phyloP scores from a whole-genome alignment of 1,140 invertebrate genomes.

The Oedothorax gibbosus region DNA sequence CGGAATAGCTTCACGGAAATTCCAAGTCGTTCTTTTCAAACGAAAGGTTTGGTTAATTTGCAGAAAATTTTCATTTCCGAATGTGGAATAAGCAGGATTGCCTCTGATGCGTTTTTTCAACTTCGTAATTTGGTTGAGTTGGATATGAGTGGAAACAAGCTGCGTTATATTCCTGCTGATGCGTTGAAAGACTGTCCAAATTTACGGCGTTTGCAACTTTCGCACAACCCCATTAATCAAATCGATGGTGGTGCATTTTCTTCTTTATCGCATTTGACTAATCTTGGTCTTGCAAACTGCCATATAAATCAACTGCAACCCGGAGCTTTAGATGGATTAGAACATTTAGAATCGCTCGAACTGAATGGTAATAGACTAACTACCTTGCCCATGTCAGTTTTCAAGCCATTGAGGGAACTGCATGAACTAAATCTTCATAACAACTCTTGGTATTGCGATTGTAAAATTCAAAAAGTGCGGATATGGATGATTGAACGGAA shows the following conservation, averaged over 20 bases:
- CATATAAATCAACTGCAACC: slow-evolving; percentile 80
- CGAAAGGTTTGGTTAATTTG: slow-evolving; percentile 84
- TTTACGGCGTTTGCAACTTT: slow-evolving; percentile 79
- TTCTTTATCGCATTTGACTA: slow-evolving; percentile 74
- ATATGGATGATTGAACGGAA: slow-evolving; percentile 83
- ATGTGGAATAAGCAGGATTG: slow-evolving; percentile 86
- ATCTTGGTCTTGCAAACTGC: slow-evolving; percentile 77
- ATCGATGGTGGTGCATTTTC: slow-evolving; percentile 78
- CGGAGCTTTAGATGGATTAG: slow-evolving; percentile 79
- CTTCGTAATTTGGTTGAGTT: slow-evolving; percentile 75
- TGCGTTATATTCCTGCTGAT: slow-evolving; percentile 78
- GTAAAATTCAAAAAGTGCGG: slow-evolving; percentile 77
- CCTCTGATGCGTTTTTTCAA: slow-evolving; percentile 71
- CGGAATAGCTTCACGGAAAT: slow-evolving; percentile 87
- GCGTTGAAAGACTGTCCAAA: slow-evolving; percentile 78
- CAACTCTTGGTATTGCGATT: slow-evolving; percentile 87
- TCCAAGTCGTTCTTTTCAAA: slow-evolving; percentile 82
- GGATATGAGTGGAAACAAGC: slow-evolving; percentile 80
- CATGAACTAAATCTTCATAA: slow-evolving; percentile 80
- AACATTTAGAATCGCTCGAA: slow-evolving; percentile 80
- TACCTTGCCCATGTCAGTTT: slow-evolving; percentile 66
- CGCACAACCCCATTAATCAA: slow-evolving; percentile 78
- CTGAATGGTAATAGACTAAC: slow-evolving; percentile 80
- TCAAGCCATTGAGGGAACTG: slow-evolving; percentile 77
- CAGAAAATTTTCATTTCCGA: slow-evolving; percentile 85